Base-by-base conservation (phyloP, 2,113 vertebrate species). In the Thunnus maccoyii region DNA sequence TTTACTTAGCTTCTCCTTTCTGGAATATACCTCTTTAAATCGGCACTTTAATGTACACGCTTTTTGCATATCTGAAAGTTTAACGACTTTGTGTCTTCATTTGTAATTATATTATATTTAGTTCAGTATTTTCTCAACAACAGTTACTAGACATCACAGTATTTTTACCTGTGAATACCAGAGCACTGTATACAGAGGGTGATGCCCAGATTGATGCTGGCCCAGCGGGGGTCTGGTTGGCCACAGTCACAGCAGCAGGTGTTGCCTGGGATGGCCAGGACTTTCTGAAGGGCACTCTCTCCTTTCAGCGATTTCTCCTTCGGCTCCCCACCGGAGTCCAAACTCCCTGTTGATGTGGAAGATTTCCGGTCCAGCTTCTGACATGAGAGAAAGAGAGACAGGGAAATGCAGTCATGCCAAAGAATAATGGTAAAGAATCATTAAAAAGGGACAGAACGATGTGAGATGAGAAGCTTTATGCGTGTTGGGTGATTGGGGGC, bases 151-250 rank as follows among this genome's bases (percentile, higher is more conserved):
- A 67, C 51, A 63, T 2, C 63, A 74, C 4, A 69, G 13, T 11
- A 0, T 8, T 74, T 92, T 92, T 87, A 99, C 98, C 98, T 97
- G 94, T 99, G 98, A 83, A 99, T 99, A 25, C 98, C 98, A 2
- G 98, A 99, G 90, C 98, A 99, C 90, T 99, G 98, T 5, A 99
- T 99, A 72, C 98, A 99, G 75, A 99, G 92, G 0, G 97, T 97
- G 91, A 99, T 99, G 78, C 98, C 98, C 57, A 99, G 93, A 92
- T 99, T 99, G 95, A 99, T 99, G 92, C 97, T 98, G 93, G 98
- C 98, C 98, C 98, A 99, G 69, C 97, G 95, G 0, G 98, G 98
- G 78, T 99, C 98, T 1, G 97, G 94, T 89, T 96, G 94, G 1
- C 97, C 97, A 72, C 98, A 99, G 51, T 99, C 98, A 36, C 98